A percentile compares a stretch with the other conserved stretches of the same genome.
Evolutionary conservation across 2,113 vertebrate species (phyloP).

Genomic region (Passer domesticus): DNA sequence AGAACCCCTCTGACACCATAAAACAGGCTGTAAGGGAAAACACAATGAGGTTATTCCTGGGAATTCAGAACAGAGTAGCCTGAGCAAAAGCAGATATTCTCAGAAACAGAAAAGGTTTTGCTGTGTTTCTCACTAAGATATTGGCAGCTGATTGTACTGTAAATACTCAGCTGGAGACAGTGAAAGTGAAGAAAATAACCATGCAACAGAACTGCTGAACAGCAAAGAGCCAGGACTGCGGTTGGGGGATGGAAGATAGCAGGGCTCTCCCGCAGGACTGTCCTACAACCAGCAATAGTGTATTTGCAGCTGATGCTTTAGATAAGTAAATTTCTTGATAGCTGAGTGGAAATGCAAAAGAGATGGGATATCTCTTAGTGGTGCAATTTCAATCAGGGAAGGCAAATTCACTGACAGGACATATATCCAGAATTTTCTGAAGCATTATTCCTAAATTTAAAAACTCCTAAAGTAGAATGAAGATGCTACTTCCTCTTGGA

Average conservation of each 20-base stretch:
- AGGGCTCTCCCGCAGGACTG: background rate
- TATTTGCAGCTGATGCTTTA: background rate
- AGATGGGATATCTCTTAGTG: background rate
- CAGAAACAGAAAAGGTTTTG: background rate
- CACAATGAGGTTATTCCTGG: background rate
- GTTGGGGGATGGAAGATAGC: fast-evolving
- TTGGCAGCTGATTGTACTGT: background rate
- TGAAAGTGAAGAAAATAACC: background rate
- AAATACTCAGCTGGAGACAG: background rate
- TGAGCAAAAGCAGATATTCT: background rate
- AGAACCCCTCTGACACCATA: background rate
- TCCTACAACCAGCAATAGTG: background rate
- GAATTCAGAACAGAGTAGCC: background rate
- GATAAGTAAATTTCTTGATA: background rate
- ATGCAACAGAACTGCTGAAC: background rate
- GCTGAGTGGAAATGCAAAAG: background rate
- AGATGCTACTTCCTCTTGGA: background rate
- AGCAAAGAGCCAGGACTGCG: background rate
- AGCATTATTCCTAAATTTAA: background rate
- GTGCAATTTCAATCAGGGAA: background rate
- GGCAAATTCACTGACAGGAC: background rate
- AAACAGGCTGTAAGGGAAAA: background rate
- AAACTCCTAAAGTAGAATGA: background rate
- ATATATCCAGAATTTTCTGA: background rate
- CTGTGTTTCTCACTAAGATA: background rate